Conservation (phyloP, 2,797 vertebrate species). For the Eulemur mongoz region DNA sequence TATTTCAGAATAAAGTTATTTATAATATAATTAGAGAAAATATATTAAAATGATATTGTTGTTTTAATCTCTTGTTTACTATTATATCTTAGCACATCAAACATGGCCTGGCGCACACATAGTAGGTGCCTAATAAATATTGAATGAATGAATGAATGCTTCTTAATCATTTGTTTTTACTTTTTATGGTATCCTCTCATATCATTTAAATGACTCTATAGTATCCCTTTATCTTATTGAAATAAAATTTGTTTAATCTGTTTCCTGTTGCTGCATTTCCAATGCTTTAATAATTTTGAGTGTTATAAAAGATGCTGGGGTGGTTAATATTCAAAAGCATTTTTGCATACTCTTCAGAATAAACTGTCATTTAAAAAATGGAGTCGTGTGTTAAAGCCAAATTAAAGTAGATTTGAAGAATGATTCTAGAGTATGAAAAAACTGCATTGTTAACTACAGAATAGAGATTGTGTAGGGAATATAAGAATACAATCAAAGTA, state of each 20-base stretch:
- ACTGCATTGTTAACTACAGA: not conserved
- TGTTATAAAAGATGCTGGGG: not conserved
- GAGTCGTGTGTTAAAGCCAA: not conserved
- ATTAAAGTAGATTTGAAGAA: not conserved
- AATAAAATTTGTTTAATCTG: not conserved
- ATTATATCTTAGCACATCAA: not conserved
- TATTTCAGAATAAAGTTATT: not conserved
- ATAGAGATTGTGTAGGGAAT: not conserved
- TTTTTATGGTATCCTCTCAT: not conserved
- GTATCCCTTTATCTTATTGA: not conserved
- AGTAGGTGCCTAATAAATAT: not conserved
- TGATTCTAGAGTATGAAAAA: not conserved
- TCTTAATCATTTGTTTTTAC: not conserved
- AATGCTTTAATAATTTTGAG: not conserved
- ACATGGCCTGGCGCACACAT: not conserved
- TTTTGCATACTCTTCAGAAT: not conserved
- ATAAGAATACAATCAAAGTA: not conserved
- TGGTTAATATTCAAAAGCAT: not conserved
- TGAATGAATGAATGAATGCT: not conserved
- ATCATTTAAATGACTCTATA: not conserved
- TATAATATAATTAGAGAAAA: not conserved
- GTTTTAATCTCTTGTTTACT: not conserved
- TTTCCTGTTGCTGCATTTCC: not conserved
- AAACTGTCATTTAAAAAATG: not conserved
- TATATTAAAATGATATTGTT: not conserved